A percentile compares a stretch with the other conserved stretches of the same genome.
These are phyloP conservation scores for Myripristis murdjan DNA, from an alignment of 2,797 vertebrate genomes.

Conservation along the genomic window DNA sequence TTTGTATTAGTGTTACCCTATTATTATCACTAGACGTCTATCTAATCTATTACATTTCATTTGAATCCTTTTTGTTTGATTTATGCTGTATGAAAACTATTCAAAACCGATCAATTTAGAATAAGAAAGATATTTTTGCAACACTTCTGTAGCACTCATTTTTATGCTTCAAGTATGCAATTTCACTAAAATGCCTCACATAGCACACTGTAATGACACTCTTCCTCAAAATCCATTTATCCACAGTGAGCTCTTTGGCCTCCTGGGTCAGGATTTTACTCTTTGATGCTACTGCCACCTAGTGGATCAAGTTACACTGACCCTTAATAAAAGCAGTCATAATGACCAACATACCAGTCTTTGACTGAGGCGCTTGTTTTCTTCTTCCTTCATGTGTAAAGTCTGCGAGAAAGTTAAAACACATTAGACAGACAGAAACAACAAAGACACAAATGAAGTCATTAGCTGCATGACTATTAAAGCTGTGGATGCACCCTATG, in stretches of 20 bases:
- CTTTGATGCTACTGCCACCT: constrained; percentile 84
- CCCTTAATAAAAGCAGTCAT: constrained; percentile 25
- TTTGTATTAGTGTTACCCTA: constrained; percentile 8
- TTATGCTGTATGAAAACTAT: neutral
- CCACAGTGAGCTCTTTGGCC: constrained; percentile 35
- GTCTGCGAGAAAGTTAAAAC: constrained; percentile 87
- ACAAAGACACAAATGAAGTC: neutral
- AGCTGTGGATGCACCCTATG: neutral
- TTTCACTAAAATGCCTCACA: constrained; percentile 10
- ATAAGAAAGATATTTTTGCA: neutral
- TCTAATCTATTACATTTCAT: constrained; percentile 16
- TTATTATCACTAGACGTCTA: too few species aligned
- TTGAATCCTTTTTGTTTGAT: constrained; percentile 5
- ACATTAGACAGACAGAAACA: constrained; percentile 32
- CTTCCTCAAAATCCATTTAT: constrained; percentile 11
- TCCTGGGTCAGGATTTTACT: constrained; percentile 50
- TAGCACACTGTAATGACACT: constrained; percentile 26
- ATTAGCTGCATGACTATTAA: neutral
- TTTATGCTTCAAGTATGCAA: constrained; percentile 1
- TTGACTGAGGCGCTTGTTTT: constrained; percentile 99
- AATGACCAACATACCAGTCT: constrained; percentile 90
- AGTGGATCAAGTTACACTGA: constrained; percentile 68
- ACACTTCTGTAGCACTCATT: neutral
- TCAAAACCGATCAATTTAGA: constrained; percentile 11
- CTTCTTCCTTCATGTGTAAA: constrained; percentile 98